Evolutionary conservation across 2,797 vertebrate species (phyloP), one percentile per base, ranked within the genome.

Genomic region (Sciaenops ocellatus): DNA sequence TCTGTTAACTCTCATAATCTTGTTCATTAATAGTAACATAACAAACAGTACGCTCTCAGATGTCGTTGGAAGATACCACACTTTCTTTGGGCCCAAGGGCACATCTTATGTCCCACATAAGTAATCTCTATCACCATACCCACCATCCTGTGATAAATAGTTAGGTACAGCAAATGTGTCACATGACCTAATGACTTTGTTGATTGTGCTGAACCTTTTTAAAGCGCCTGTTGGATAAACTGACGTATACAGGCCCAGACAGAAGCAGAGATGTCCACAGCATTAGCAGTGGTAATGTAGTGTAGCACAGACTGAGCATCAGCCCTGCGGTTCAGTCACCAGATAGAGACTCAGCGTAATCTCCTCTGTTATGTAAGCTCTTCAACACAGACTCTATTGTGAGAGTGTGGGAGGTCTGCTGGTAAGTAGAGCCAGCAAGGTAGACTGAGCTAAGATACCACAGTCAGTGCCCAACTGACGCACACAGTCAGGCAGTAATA

Each of bases 361-460:
- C 69, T 57, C 34, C 63, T 17, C 60, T 57, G 50, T 76, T 79
- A 83, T 51, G 56, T 76, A 79, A 79, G 60, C 57, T 52, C 52
- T 50, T 47, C 17, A 75, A 78, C 81, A 79, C 67, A 66, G 28
- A 46, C 70, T 50, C 70, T 22, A 78, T 79, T 75, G 67, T 72
- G 26, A 65, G n/a, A 63, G 71, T 70, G 61, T 76, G 62, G 71
- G 72, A 63, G 69, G 44, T 57, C 64, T 79, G 63, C 38, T 57
- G 55, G 30, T 70, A 61, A 57, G 44, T 44, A 38, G 30, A 51
- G 44, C 4, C 56, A 63, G 41, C 38, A 42, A 61, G 70, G 80
- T 41, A 62, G 69, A 69, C 57, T 3, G 2, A 69, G 47, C 59
- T 30, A 1, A 80, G 54, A 72, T 51, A 57, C n/a, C 15, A 28